These are phyloP conservation scores for Acrossocheilus wenchowensis DNA, from an alignment of 2,797 vertebrate species.

Conservation along the genomic window DNA sequence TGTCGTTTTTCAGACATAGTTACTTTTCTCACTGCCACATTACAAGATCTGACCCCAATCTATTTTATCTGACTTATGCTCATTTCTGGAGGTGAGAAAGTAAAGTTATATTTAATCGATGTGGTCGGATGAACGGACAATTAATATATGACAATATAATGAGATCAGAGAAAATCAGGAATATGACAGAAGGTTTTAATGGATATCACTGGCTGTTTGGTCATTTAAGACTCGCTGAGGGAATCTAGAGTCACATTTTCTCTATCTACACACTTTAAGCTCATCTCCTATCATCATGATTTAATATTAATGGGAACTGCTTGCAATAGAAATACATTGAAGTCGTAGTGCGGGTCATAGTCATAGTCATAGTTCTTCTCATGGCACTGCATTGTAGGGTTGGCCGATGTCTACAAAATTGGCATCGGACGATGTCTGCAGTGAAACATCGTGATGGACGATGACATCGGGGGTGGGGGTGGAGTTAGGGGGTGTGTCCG, in stretches of 20 bases:
- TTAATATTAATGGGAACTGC: neutral
- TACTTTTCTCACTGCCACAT: slow-evolving; percentile 4
- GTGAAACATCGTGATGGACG: too few relatives aligned
- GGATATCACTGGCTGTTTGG: slow-evolving; percentile 7
- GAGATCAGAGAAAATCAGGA: slow-evolving; percentile 14
- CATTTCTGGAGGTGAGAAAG: slow-evolving; percentile 2
- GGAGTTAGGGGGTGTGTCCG: too few relatives aligned
- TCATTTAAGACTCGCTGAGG: neutral
- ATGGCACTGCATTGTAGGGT: neutral
- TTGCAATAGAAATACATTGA: neutral
- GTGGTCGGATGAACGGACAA: slow-evolving; percentile 1
- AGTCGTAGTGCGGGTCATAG: neutral
- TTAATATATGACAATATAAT: slow-evolving; percentile 28
- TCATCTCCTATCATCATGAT: neutral
- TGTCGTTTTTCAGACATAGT: slow-evolving; percentile 26
- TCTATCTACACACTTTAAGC: neutral
- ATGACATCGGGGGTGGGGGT: too few relatives aligned
- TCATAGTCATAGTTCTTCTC: neutral
- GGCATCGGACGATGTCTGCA: too few relatives aligned
- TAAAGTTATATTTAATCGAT: slow-evolving; percentile 35
- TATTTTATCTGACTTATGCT: slow-evolving; percentile 33
- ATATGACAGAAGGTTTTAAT: slow-evolving; percentile 18
- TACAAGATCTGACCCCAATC: slow-evolving; percentile 31
- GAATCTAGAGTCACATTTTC: neutral
- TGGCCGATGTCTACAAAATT: too few relatives aligned